A percentile compares a stretch with the other conserved stretches of the same genome.
phyloP scores from a whole-genome alignment of 2,888 invertebrate genomes.

The Homarus gammarus region DNA sequence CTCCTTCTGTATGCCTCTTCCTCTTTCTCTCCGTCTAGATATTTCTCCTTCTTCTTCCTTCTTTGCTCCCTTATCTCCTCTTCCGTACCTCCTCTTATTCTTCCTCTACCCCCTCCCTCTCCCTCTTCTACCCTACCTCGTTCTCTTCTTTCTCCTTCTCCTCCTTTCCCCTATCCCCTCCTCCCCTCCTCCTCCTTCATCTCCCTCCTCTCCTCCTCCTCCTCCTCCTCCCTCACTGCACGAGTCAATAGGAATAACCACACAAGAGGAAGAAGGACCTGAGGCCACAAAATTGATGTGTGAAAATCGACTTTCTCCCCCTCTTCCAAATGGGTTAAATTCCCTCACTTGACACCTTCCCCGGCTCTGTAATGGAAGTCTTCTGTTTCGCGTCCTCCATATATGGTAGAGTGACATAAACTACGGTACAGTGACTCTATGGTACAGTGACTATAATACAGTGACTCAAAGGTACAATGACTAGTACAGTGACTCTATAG shows the following conservation, averaged over 20 bases:
- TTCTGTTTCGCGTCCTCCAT: neutral
- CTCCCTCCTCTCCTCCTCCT: neutral
- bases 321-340: neutral
- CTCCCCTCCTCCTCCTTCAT: neutral
- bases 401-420: neutral
- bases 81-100: neutral
- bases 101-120: neutral
- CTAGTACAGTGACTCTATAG: too few species aligned
- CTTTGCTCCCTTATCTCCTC: neutral
- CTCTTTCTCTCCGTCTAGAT: conserved; percentile 8
- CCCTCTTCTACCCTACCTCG: neutral
- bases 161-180: neutral
- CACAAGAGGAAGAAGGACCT: neutral
- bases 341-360: neutral
- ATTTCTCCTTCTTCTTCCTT: neutral
- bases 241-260: conserved; percentile 7
- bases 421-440: too few species aligned
- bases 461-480: too few species aligned
- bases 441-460: too few species aligned
- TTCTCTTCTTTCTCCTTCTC: neutral
- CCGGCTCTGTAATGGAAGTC: neutral
- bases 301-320: neutral
- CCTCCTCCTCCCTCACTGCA: neutral
- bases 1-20: neutral
- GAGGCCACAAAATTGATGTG: neutral